A percentile compares a stretch with the other conserved stretches of the same genome.
Conservation (phyloP, 2,888 invertebrate species). For the Artemia sinica region DNA sequence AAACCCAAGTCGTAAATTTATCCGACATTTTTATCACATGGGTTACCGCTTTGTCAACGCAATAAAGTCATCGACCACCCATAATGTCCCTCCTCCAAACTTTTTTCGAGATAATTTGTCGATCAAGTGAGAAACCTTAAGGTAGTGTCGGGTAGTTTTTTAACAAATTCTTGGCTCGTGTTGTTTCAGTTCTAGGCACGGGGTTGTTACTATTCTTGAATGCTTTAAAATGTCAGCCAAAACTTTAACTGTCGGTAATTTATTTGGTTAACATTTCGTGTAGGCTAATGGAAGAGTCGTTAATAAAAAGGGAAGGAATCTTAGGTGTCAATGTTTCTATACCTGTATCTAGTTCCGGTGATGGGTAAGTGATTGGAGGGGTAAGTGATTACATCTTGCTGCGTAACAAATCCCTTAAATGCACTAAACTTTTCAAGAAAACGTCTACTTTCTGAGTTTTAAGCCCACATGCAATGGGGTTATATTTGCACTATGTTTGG, state of each 20-base stretch:
- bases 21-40: conserved; percentile 13
- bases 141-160: conserved; percentile 3
- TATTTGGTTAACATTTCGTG: background rate
- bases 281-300: conserved; percentile 4
- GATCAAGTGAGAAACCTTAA: conserved; percentile 4
- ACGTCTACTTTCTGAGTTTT: no score
- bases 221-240: conserved; percentile 2
- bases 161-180: conserved; percentile 12
- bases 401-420: no score
- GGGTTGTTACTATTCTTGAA: background rate
- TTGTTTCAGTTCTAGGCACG: conserved; percentile 7
- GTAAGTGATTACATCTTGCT: no score
- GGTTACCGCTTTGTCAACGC: conserved; percentile 7
- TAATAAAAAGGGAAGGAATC: background rate
- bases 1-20: conserved; percentile 1
- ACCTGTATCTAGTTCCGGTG: no score
- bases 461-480: no score
- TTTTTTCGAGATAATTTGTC: conserved; percentile 9
- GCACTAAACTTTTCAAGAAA: no score
- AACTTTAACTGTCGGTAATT: conserved; percentile 1
- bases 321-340: no score
- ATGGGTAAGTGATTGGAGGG: no score
- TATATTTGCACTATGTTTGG: no score
- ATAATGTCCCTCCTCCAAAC: background rate
- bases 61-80: conserved; percentile 15